phyloP scores from a whole-genome alignment of 1,140 invertebrate genomes.

The Calliopsis andreniformis region DNA sequence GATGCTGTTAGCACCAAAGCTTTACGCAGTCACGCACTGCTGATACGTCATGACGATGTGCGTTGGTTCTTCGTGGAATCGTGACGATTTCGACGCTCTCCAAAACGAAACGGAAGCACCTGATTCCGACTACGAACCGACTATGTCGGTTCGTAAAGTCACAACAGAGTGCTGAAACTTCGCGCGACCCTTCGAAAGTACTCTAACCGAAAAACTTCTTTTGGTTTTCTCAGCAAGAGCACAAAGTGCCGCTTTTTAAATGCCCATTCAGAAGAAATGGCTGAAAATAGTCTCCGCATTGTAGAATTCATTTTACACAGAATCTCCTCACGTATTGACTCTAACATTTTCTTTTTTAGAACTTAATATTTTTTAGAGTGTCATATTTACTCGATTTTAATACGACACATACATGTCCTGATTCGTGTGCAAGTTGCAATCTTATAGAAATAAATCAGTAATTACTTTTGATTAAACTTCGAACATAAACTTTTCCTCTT shows the following conservation, averaged over 20 bases:
- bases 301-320: not conserved
- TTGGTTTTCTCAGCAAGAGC: not conserved
- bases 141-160: conserved; percentile 43
- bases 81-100: conserved; percentile 19
- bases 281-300: conserved; percentile 16
- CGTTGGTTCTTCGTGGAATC: conserved; percentile 34
- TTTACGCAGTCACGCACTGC: conserved; percentile 76
- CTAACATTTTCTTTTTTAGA: not conserved
- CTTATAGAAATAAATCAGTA: no score
- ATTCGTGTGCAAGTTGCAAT: no score
- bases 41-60: conserved; percentile 51
- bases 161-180: conserved; percentile 48
- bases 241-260: conserved; percentile 36
- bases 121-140: not conserved
- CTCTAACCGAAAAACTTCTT: conserved; percentile 36
- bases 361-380: not conserved
- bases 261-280: conserved; percentile 8
- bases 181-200: conserved; percentile 20
- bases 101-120: conserved; percentile 39
- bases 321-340: conserved; percentile 8
- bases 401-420: no score
- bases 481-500: no score
- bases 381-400: no score
- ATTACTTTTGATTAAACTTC: no score
- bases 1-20: conserved; percentile 67